Base-by-base conservation (phyloP, 2,113 vertebrate species). In the Maccullochella peelii region DNA sequence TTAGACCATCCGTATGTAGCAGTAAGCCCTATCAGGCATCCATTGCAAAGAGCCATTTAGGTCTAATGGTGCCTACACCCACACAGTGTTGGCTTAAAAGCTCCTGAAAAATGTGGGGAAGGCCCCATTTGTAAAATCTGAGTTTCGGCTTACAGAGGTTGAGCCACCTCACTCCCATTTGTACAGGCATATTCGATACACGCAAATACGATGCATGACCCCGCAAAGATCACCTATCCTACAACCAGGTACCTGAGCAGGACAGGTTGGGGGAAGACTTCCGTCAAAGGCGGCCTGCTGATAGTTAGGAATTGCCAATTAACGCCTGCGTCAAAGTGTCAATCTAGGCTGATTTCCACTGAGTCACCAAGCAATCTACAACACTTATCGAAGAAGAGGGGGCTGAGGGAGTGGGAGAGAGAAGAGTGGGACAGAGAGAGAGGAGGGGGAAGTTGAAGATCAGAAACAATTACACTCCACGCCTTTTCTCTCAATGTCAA, bases 301-400 rank as follows among this genome's bases (percentile, higher is more conserved):
- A 93, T 91, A 65, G 79, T 68, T 72, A 80, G 84, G 79, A 86
- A 94, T 92, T 92, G 91, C 86, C 88, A 93, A 94, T 95, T 95
- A 95, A 92, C 25, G 61, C 8, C 25, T 44, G 82, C 93, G 93
- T 95, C 94, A 93, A 91, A 77, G 90, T 94, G 93, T 95, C 94
- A 92, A 90, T 95, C 93, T 86, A 54, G 63, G 73, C 86, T 88
- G 84, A 94, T 94, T 93, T 94, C 84, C 89, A 90, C 91, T 70
- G 94, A 92, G 91, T 90, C 87, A 70, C 80, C 66, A 7, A 71
- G 85, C 90, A 86, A 93, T 92, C 85, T 86, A 57, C 93, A 92
- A 89, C 87, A 93, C 78, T 93, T 90, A 84, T 21, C n/a, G 74
- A 84, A 80, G 80, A 72, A 79, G 77, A 77, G 72, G 84, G 38